Base-by-base conservation (phyloP, 1,140 invertebrate genomes). In the Saccostrea echinata region DNA sequence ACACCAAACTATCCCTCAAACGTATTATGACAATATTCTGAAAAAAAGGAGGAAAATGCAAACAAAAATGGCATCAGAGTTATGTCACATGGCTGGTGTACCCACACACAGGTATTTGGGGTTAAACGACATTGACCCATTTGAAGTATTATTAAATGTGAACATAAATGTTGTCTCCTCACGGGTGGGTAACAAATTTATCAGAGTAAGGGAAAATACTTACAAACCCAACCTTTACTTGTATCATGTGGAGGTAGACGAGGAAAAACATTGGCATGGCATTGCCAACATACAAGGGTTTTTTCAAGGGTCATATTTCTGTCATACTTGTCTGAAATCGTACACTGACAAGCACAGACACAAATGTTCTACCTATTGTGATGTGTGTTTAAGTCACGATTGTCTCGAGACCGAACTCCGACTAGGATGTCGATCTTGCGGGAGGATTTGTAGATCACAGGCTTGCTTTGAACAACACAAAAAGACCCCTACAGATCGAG, bases 161-260 rank as follows among this genome's bases (percentile, higher is more conserved):
- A 53, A 87, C 43, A 61, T 84, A 43, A 12, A 61, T 0, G 86
- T 87, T 6, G 53, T 84, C 30, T 55, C 83, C 0, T 71, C 87
- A 11, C 43, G 24, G 53, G n/a, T 88, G 33, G 84, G 87, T n/a
- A 85, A 88, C 83, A 68, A 88, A 43, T 88, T 84, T 21, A 30
- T 84, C 6, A 55, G 71, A 24, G 53, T 88, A 18, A n/a, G 2
- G 21, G 33, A 87, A 27, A 68, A 57, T 35, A 43, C 13, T 21
- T 21, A 82, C 13, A n/a, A n/a, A 81, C 51, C 64, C 6, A 86
- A 82, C 4, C 35, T 43, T 43, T 43, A 43, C 35, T 43, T 43
- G 35, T 43, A 43, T 43, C 35, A 43, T 43, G 35, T 43, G 35
- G 35, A 43, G 35, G 35, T 43, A 43, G 35, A 43, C 35, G 35